Percentiles rank a stretch among this genome's conserved stretches.
Evolutionary conservation across 2,888 invertebrate species (phyloP).

Genomic region (Mechanitis messenoides): DNA sequence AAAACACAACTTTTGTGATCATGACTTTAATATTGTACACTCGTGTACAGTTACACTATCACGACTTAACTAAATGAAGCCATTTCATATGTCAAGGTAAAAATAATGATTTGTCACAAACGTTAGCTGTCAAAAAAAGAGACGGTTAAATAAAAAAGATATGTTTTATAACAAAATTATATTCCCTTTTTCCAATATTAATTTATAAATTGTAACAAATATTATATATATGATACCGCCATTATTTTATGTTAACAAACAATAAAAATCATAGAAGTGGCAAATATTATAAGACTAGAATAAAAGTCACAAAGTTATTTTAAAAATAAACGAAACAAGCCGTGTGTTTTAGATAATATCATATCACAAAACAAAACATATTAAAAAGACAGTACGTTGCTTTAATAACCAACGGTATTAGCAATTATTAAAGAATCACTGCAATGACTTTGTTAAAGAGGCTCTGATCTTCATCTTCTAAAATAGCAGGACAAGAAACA

Average conservation of each 20-base stretch:
- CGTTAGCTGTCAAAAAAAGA: background rate
- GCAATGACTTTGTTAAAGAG: background rate
- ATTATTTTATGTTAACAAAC: no score
- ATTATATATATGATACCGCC: no score
- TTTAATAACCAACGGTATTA: slow-evolving; percentile 5
- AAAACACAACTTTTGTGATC: background rate
- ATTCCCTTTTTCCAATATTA: no score
- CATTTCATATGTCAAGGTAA: background rate
- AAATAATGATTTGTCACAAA: background rate
- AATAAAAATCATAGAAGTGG: no score
- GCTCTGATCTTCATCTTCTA: background rate
- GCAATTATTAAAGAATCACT: background rate
- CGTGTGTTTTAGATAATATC: background rate
- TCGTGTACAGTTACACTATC: background rate
- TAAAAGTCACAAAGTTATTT: background rate
- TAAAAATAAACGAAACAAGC: background rate
- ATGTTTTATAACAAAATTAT: no score
- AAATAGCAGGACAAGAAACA: background rate
- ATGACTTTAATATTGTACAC: no score
- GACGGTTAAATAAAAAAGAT: background rate
- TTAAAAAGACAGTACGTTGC: background rate
- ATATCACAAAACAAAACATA: background rate
- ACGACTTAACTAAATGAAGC: slow-evolving; percentile 1
- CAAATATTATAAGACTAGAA: no score
- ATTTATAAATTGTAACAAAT: no score